phyloP scores from a whole-genome alignment of 2,113 vertebrate genomes.

The Plestiodon gilberti region DNA sequence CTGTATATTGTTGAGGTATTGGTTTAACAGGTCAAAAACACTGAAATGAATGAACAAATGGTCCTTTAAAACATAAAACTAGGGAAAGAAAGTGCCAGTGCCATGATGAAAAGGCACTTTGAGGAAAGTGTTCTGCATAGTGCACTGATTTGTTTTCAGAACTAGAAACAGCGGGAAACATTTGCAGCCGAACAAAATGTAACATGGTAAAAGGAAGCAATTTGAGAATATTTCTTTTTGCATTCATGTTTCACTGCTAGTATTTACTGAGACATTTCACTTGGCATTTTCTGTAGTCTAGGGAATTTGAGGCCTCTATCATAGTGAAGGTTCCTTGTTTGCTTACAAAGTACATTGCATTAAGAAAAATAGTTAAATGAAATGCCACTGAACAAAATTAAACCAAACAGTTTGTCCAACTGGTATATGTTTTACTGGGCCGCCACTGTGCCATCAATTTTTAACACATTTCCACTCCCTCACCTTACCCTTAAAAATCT shows the following conservation, averaged over 20 bases:
- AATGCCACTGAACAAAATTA: conserved; percentile 38
- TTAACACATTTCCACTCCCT: background rate
- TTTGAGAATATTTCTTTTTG: background rate
- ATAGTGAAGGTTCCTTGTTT: background rate
- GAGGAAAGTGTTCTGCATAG: conserved; percentile 6
- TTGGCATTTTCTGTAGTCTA: background rate
- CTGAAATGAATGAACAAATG: background rate
- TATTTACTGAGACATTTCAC: background rate
- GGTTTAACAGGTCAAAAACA: background rate
- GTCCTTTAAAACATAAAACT: background rate
- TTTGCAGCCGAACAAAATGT: background rate
- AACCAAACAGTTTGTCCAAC: background rate
- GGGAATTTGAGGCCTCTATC: background rate
- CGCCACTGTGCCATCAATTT: background rate
- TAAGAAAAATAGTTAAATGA: conserved; percentile 44
- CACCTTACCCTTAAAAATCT: background rate
- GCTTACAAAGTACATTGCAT: background rate
- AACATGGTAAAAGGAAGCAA: rapidly evolving
- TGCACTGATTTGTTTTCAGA: conserved; percentile 13
- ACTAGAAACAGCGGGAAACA: background rate
- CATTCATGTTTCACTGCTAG: rapidly evolving
- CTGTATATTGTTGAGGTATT: background rate
- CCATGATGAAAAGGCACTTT: conserved; percentile 19
- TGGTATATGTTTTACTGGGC: background rate
- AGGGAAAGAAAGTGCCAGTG: background rate